Percentiles rank a stretch among this genome's conserved stretches.
Evolutionary conservation across 2,888 invertebrate genomes (phyloP).

Genomic region (Oxystoma pomonae): DNA sequence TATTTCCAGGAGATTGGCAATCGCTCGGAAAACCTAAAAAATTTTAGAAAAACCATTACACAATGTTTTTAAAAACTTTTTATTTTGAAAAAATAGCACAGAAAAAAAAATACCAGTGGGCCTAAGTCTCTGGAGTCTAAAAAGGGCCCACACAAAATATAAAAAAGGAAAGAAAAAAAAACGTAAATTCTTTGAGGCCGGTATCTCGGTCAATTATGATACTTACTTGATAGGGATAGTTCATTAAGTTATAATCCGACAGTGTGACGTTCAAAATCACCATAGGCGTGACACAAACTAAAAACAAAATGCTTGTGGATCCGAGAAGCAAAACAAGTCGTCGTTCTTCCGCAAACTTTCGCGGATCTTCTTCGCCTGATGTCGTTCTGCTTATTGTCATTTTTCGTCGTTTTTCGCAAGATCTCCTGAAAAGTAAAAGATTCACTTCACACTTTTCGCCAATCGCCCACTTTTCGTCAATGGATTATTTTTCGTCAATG

Average conservation of each 20-base stretch:
- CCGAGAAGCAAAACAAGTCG: conserved; percentile 61
- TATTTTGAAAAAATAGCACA: too few species aligned
- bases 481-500: too few species aligned
- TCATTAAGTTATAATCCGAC: conserved; percentile 57
- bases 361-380: conserved; percentile 58
- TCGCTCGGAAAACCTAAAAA: conserved; percentile 60
- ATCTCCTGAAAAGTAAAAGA: conserved; percentile 51
- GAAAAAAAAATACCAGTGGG: too few species aligned
- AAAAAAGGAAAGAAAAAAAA: too few species aligned
- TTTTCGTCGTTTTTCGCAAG: conserved; percentile 60
- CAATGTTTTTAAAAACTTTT: too few species aligned
- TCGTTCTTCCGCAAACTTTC: conserved; percentile 65
- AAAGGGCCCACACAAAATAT: too few species aligned
- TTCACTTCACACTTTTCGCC: too few species aligned
- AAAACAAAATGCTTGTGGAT: conserved; percentile 63
- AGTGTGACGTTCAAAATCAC: conserved; percentile 65
- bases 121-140: too few species aligned
- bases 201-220: too few species aligned
- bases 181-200: too few species aligned
- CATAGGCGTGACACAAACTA: conserved; percentile 69
- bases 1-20: conserved; percentile 70
- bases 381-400: conserved; percentile 60
- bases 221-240: conserved; percentile 61
- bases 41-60: too few species aligned
- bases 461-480: too few species aligned